These are phyloP conservation scores for Xestia xanthographa DNA, from an alignment of 2,888 invertebrate genomes.

Conservation along the genomic window DNA sequence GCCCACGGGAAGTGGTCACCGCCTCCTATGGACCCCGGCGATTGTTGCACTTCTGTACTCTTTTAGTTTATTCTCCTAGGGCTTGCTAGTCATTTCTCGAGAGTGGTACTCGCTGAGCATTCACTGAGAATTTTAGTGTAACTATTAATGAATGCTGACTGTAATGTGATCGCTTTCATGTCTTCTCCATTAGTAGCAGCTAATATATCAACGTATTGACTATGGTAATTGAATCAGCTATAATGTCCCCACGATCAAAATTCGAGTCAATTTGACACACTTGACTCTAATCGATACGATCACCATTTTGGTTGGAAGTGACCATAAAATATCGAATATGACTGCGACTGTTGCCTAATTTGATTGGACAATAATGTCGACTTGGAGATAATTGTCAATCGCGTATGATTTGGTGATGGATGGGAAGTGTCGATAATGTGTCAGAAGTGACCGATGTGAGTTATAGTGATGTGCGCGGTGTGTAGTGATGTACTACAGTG, in stretches of 20 bases:
- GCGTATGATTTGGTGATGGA: conserved; percentile 50
- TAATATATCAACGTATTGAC: neutral
- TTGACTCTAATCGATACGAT: conserved; percentile 9
- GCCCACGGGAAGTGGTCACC: too few relatives aligned
- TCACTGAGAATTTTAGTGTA: neutral
- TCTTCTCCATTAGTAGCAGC: neutral
- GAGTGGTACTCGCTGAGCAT: neutral
- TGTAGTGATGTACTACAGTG: conserved; percentile 30
- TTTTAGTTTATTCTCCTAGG: neutral
- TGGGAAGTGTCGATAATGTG: conserved; percentile 45
- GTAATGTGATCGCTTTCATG: conserved; percentile 7
- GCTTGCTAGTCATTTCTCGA: neutral
- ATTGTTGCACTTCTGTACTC: neutral
- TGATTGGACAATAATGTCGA: conserved; percentile 22
- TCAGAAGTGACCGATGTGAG: conserved; percentile 40
- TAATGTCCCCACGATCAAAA: conserved; percentile 1
- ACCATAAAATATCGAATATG: conserved; percentile 12
- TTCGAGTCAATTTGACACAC: conserved; percentile 14
- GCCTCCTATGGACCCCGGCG: neutral
- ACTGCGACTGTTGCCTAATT: conserved; percentile 8
- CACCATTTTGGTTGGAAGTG: conserved; percentile 13
- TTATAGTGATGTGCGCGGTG: conserved; percentile 23
- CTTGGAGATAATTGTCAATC: conserved; percentile 21
- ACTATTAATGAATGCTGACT: neutral
- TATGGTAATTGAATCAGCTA: conserved; percentile 3